Evolutionary conservation across 2,113 vertebrate species (phyloP).

Genomic region (Hippopotamus amphibius): DNA sequence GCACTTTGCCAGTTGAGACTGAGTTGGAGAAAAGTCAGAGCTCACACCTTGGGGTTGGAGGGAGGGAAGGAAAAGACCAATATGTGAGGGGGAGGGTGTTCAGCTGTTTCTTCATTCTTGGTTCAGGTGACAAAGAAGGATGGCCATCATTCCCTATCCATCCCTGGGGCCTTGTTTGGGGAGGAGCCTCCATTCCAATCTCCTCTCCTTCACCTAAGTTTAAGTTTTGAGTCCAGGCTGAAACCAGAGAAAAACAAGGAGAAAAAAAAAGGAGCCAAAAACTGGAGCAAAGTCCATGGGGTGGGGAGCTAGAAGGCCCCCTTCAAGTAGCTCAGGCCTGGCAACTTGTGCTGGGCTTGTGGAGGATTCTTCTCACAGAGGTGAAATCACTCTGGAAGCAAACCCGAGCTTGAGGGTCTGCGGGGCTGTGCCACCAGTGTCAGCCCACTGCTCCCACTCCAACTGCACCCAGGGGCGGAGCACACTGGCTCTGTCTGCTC

Average conservation of each 20-base stretch:
- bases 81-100: neutral
- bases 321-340: constrained; percentile 80
- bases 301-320: constrained; percentile 47
- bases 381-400: neutral
- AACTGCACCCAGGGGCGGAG: neutral
- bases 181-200: neutral
- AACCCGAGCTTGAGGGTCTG: constrained; percentile 18
- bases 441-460: neutral
- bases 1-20: neutral
- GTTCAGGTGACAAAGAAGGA: neutral
- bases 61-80: neutral
- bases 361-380: constrained; percentile 44
- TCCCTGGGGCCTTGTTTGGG: neutral
- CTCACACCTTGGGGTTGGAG: neutral
- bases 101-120: neutral
- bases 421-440: neutral
- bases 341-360: constrained; percentile 69
- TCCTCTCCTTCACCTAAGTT: neutral
- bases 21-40: neutral
- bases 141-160: neutral
- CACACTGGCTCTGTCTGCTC: neutral
- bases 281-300: constrained; percentile 20
- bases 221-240: constrained; percentile 29
- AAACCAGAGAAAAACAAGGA: constrained; percentile 50
- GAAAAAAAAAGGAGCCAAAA: neutral